Base-by-base conservation (phyloP, 2,888 invertebrate genomes). In the Agelastica alni region DNA sequence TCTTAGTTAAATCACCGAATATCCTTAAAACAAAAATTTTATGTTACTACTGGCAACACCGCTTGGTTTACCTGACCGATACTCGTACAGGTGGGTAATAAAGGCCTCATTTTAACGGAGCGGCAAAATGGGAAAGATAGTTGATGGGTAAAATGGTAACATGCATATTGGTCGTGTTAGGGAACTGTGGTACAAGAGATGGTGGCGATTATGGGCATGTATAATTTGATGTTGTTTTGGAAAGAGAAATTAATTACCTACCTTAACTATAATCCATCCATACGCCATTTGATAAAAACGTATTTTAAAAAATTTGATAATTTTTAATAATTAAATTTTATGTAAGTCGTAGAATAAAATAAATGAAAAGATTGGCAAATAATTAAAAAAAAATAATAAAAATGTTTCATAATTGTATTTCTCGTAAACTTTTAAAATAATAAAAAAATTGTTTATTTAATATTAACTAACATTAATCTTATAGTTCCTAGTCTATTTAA, bases 41-140 rank as follows among this genome's bases (percentile, higher is more conserved):
- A 22, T 22, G 6, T 9, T 9, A 12, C 4, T 2, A 12, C 12
- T 10, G 37, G 37, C 37, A 39, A 12, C 37, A 10, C 20, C 18
- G 37, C 57, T 51, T 31, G 37, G 57, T 63, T 62, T 61, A 63
- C 64, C 64, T 64, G 63, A 32, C 56, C 54, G 36, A 32, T 14
- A 28, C 22, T 6, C 14, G 32, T 56, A 64, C 64, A 64, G 64
- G 64, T 64, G 62, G 58, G 59, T 57, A 62, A 32, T 46, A 28
- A 22, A 36, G 13, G 41, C 10, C 12, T 20, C 26, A 20, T 46
- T 42, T 34, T 18, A 13, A 31, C 12, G 14, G 42, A 56, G 56
- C 56, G 56, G 56, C 56, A 56, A 31, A 56, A 12, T 34, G 30
- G 26, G 37, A 39, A 12, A 39, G n/a, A 37, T 10, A 12, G 4